Percentiles rank a stretch among this genome's conserved stretches.
Conservation (phyloP, 2,888 invertebrate genomes). For the Ceratothoa steindachneri region DNA sequence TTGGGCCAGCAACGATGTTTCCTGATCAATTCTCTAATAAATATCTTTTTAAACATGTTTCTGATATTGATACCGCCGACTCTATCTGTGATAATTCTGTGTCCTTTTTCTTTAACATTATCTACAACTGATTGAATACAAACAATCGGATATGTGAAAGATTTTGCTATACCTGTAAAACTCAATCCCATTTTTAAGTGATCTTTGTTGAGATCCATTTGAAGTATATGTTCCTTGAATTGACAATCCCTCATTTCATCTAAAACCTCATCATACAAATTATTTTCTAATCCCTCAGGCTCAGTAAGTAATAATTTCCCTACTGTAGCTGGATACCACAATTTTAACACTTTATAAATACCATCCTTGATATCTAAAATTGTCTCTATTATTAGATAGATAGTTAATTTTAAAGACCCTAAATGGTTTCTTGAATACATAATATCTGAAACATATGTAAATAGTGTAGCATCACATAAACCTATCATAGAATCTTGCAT, state of each 20-base stretch:
- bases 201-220: too few species aligned
- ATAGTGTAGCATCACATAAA: background rate
- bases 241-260: background rate
- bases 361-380: too few species aligned
- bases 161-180: background rate
- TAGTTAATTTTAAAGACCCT: too few species aligned
- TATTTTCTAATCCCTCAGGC: background rate
- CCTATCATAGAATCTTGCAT: background rate
- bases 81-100: background rate
- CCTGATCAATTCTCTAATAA: background rate
- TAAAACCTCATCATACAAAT: background rate
- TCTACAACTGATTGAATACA: background rate
- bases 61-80: background rate
- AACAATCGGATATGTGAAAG: background rate
- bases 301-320: background rate
- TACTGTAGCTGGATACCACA: background rate
- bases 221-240: background rate
- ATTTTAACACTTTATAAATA: background rate
- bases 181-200: too few species aligned
- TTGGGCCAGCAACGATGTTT: background rate
- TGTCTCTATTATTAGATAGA: too few species aligned
- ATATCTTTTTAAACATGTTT: background rate
- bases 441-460: too few species aligned
- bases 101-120: background rate
- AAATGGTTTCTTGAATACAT: too few species aligned